Evolutionary conservation across 2,888 invertebrate genomes (phyloP), one percentile per base, ranked within the genome.

Genomic region (Anticlea derivata): DNA sequence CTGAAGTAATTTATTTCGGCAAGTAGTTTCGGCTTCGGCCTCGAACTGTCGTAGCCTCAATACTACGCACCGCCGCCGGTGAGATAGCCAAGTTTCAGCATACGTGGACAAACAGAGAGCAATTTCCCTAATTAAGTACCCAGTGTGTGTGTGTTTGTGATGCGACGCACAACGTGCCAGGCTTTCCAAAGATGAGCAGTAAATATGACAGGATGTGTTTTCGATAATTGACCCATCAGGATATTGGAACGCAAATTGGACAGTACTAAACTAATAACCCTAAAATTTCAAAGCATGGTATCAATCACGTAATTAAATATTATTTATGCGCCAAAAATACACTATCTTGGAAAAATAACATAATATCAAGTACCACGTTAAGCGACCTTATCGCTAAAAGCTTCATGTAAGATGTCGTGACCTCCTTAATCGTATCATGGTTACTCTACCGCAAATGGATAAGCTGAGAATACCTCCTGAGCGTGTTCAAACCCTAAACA

Each of bases 61-160:
- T 50, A 37, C 50, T 54, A 50, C 10, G 24, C 26, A 13, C n/a
- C n/a, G n/a, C n/a, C n/a, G 17, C 53, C 61, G 67, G 53, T 70
- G 66, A 75, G 77, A 78, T 75, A 76, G 75, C 70, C 76, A 75
- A 75, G 75, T 78, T 73, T 72, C 71, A 76, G 71, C 66, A 69
- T 63, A 63, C 66, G 71, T 75, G 76, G 75, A 74, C 78, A 78
- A 81, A 82, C 78, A 80, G 69, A 68, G 65, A 70, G 70, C 80
- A 78, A 83, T 86, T 83, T 85, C 77, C 74, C 81, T 86, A 86
- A 86, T 86, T 84, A 85, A 80, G 79, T 75, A 80, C 66, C 68
- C 77, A 70, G 60, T 63, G 73, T 68, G 72, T 75, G 73, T 73
- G 70, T 73, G 69, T 76, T 80, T 73, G 73, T 68, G 68, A 75